phyloP scores from a whole-genome alignment of 2,888 invertebrate genomes.

The Unio delphinus region DNA sequence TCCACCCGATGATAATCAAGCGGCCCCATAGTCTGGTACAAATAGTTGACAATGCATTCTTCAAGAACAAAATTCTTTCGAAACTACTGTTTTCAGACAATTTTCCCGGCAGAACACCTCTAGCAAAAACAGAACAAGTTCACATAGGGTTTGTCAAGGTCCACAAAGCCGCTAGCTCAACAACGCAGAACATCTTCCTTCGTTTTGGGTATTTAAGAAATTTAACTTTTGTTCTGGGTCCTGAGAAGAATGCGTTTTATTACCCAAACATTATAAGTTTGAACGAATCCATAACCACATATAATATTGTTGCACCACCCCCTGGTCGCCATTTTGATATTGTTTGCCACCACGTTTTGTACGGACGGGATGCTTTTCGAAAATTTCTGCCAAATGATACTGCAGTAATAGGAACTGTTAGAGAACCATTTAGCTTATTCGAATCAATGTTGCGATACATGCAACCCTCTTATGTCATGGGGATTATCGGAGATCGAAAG shows the following conservation, averaged over 20 bases:
- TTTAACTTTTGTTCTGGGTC: constrained; percentile 30
- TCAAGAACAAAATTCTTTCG: too few species aligned
- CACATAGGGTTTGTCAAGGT: constrained; percentile 36
- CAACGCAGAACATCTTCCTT: constrained; percentile 29
- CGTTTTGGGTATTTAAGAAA: constrained; percentile 33
- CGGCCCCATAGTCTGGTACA: too few species aligned
- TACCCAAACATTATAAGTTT: constrained; percentile 35
- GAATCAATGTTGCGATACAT: constrained; percentile 27
- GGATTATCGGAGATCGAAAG: constrained; percentile 12
- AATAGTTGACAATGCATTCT: too few species aligned
- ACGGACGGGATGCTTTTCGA: constrained; percentile 22
- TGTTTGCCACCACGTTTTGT: constrained; percentile 33
- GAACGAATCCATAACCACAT: constrained; percentile 26
- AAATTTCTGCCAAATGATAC: constrained; percentile 20
- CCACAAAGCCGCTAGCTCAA: constrained; percentile 38
- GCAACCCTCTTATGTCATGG: constrained; percentile 12
- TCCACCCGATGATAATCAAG: too few species aligned
- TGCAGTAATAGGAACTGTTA: constrained; percentile 20
- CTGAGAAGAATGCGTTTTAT: constrained; percentile 25
- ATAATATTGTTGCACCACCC: constrained; percentile 26
- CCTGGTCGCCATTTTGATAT: constrained; percentile 24
- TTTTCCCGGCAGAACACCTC: too few species aligned
- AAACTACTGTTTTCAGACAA: too few species aligned
- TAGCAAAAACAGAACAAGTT: too few species aligned
- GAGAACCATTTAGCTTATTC: constrained; percentile 28